Conservation (phyloP, 2,113 vertebrate species). For the Typhlomys cinereus region DNA sequence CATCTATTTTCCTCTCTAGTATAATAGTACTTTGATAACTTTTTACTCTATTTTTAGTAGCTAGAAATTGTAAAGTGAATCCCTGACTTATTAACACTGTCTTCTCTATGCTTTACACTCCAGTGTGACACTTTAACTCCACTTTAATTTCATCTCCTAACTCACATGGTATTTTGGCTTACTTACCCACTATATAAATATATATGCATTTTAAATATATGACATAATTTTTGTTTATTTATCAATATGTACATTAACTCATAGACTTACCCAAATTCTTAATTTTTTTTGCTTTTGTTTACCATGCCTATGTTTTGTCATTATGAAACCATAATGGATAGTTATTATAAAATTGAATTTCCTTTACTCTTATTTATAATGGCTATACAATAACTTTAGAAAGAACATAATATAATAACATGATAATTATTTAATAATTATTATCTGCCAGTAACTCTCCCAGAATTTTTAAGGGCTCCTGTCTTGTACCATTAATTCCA, state of each 20-base stretch:
- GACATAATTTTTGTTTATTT: constrained; percentile 22
- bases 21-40: not conserved
- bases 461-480: not conserved
- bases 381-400: not conserved
- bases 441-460: not conserved
- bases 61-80: constrained; percentile 27
- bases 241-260: not conserved
- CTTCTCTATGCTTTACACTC: not conserved
- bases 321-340: not conserved
- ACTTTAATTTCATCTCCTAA: not conserved
- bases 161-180: not conserved
- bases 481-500: not conserved
- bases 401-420: not conserved
- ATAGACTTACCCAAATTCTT: not conserved
- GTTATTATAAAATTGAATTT: not conserved
- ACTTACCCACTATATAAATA: constrained; percentile 14
- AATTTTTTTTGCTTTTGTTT: constrained; percentile 17
- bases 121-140: not conserved
- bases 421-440: not conserved
- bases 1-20: not conserved
- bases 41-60: not conserved
- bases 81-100: not conserved
- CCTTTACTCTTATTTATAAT: not conserved
- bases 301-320: not conserved
- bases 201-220: constrained; percentile 15